Evolutionary conservation across 2,888 invertebrate genomes (phyloP).

Genomic region (Amorpha juglandis): DNA sequence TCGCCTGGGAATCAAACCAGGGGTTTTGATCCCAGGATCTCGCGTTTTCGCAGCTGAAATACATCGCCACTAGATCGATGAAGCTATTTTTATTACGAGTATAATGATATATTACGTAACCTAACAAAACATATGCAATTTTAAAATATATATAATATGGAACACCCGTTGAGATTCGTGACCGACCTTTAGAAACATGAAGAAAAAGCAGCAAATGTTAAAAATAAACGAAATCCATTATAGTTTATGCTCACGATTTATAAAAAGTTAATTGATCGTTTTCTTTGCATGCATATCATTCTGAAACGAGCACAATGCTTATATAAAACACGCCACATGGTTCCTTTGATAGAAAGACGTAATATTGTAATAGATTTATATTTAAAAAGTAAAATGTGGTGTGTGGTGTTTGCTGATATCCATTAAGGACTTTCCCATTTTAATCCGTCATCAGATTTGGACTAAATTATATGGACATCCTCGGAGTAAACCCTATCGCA

Average conservation of each 20-base stretch:
- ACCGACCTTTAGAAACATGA: background rate
- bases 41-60: too few relatives aligned
- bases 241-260: constrained; percentile 2
- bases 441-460: too few relatives aligned
- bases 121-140: background rate
- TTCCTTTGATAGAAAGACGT: too few relatives aligned
- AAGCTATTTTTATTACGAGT: too few relatives aligned
- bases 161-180: background rate
- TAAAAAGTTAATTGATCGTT: constrained; percentile 12
- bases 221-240: constrained; percentile 13
- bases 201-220: background rate
- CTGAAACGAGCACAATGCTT: background rate
- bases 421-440: too few relatives aligned
- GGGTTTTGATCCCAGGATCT: too few relatives aligned
- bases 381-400: background rate
- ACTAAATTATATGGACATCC: too few relatives aligned
- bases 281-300: background rate
- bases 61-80: too few relatives aligned
- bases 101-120: background rate
- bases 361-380: too few relatives aligned
- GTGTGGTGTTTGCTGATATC: too few relatives aligned
- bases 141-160: background rate
- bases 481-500: too few relatives aligned
- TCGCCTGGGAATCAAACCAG: too few relatives aligned
- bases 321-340: background rate